These are phyloP conservation scores for Trypoxylon attenuatum DNA, from an alignment of 2,888 invertebrate genomes.

Conservation along the genomic window DNA sequence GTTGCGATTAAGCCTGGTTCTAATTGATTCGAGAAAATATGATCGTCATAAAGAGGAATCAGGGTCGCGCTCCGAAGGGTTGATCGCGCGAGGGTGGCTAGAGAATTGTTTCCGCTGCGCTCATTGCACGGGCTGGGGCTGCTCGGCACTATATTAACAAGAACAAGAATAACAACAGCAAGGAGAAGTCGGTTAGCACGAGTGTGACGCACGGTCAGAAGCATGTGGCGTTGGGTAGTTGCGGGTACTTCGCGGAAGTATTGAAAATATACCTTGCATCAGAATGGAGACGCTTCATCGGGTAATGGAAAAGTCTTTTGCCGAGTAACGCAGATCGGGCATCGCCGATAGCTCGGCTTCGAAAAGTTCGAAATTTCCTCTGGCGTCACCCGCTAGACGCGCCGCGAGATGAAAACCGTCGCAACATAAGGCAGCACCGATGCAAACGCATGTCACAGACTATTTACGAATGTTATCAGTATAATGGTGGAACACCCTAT, in stretches of 20 bases:
- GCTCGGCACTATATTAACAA: neutral
- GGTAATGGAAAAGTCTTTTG: constrained; percentile 9
- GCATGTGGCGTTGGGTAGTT: neutral
- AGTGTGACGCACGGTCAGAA: neutral
- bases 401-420: constrained; percentile 33
- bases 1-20: no score
- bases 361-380: constrained; percentile 29
- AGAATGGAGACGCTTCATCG: constrained; percentile 6
- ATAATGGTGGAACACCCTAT: constrained; percentile 67
- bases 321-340: neutral
- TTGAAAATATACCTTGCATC: neutral
- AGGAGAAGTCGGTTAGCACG: no score
- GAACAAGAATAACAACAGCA: no score
- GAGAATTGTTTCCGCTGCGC: neutral
- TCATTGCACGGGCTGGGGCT: neutral
- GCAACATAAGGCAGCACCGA: constrained; percentile 28
- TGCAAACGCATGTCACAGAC: constrained; percentile 41
- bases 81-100: neutral
- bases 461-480: constrained; percentile 61
- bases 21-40: constrained; percentile 39
- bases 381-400: constrained; percentile 52
- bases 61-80: constrained; percentile 9
- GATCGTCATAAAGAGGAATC: neutral
- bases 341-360: constrained; percentile 11
- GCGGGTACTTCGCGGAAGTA: neutral